Conservation (phyloP, 2,113 vertebrate genomes). For the Indicator indicator region DNA sequence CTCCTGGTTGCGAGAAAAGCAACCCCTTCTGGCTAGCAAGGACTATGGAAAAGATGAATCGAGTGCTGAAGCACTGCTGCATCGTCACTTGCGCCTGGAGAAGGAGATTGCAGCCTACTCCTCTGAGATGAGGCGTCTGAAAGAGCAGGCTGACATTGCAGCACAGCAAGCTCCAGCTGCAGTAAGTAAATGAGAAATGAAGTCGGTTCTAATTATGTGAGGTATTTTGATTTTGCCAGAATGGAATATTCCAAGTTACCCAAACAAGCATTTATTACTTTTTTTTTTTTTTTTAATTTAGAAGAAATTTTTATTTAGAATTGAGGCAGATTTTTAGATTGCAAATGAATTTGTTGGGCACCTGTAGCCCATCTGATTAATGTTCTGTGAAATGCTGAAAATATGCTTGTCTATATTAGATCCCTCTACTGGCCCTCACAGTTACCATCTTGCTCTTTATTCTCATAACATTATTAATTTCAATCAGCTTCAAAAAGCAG, state of each 20-base stretch:
- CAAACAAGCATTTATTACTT: neutral
- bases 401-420: neutral
- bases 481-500: neutral
- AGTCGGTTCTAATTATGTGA: neutral
- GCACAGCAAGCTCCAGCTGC: constrained; percentile 71
- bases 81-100: constrained; percentile 82
- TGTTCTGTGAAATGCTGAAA: neutral
- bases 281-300: neutral
- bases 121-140: constrained; percentile 78
- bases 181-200: constrained; percentile 51
- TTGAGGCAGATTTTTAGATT: neutral
- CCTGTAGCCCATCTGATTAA: fast-evolving
- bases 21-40: constrained; percentile 74
- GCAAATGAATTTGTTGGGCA: neutral
- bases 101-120: constrained; percentile 77
- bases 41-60: constrained; percentile 82
- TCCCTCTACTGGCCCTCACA: neutral
- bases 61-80: constrained; percentile 73
- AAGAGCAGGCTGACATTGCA: constrained; percentile 78
- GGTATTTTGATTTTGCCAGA: neutral
- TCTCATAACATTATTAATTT: neutral
- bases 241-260: neutral
- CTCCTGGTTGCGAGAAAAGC: constrained; percentile 83
- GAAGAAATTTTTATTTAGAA: neutral
- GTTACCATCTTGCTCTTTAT: neutral